Base-by-base conservation (phyloP, 1,140 invertebrate species). In the Episyrphus balteatus region DNA sequence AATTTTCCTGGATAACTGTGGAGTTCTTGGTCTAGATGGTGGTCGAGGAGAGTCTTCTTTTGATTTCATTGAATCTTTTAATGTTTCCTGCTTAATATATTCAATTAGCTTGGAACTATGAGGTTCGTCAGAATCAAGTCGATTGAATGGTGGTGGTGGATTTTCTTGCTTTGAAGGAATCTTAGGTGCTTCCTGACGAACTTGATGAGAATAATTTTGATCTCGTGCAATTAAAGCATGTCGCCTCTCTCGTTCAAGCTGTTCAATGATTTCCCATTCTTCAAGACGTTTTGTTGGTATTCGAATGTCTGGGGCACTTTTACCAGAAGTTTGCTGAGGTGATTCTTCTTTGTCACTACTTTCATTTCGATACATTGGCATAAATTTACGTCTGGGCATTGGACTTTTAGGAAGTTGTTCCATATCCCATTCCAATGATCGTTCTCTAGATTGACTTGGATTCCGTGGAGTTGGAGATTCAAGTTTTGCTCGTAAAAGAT, bases 341-440 rank as follows among this genome's bases (percentile, higher is more conserved):
- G 36, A 5, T 30, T 34, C 14, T 15, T 51, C 49, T 12, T 37
- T 34, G 30, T 34, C 15, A n/a, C n/a, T n/a, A n/a, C n/a, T 19
- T 15, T 19, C 37, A 41, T 21, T 18, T 30, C 49, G 51, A 8
- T 36, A 37, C 3, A 42, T 15, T 13, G 36, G 43, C 14, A 46
- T 31, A 15, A 45, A 42, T 32, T 52, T 33, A 5, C 62, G 51
- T 5, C 55, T 51, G 3, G 55, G 51, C 60, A 66, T 65, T 10
- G 62, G 62, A 17, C 62, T 65, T 31, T 50, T 61, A 11, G 60
- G 62, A 17, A 66, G 21, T 43, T 65, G 65, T 15, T 65, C 62
- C 62, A 66, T 66, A 43, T 66, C 59, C 62, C 62, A 66, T 41
- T 66, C 62, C 18, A 66, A 6, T 9, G 62, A 66, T 30, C 50